Evolutionary conservation across 2,888 invertebrate genomes (phyloP), one percentile per base, ranked within the genome.

Genomic region (Acrocyrtus sp.): DNA sequence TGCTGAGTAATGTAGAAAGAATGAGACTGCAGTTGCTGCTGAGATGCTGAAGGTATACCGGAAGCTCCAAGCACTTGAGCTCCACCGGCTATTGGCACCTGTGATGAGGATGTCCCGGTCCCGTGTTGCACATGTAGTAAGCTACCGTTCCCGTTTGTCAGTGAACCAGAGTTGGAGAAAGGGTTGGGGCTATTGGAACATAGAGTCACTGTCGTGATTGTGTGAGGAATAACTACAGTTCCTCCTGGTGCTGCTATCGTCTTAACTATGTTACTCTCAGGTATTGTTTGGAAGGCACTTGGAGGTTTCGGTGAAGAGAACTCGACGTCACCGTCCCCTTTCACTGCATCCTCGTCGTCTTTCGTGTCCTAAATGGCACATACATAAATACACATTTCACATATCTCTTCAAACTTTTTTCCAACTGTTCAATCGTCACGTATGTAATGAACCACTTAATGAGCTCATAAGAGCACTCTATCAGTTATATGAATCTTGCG

Each of bases 291-390:
- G 69, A 77, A 79, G 77, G 78, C 77, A 78, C 76, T 72, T 57
- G 76, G 68, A 47, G 77, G 78, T 74, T 80, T 80, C 24, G 77
- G 77, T 26, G 79, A 79, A 27, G 81, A 77, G 68, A 81, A 81
- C 62, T 81, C 79, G 1, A 81, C 79, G 50, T 81, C 81, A 43
- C 76, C 77, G 53, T 77, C 77, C 47, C 76, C 77, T 50, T 76
- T 72, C 54, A 74, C 70, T 19, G 77, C 74, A 57, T 74, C 74
- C 53, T 70, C 77, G 41, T 72, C 75, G 47, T 78, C 80, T 67
- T 78, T 72, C 60, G 66, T 61, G 67, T 78, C 78, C 78, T 80
- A 34, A n/a, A n/a, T n/a, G n/a, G n/a, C n/a, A n/a, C n/a, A n/a
- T n/a, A n/a, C n/a, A n/a, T n/a, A n/a, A n/a, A n/a, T n/a, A n/a